phyloP scores from a whole-genome alignment of 37 sponge, comb jelly and placozoan genomes.

The Cladorhizidae sp. region DNA sequence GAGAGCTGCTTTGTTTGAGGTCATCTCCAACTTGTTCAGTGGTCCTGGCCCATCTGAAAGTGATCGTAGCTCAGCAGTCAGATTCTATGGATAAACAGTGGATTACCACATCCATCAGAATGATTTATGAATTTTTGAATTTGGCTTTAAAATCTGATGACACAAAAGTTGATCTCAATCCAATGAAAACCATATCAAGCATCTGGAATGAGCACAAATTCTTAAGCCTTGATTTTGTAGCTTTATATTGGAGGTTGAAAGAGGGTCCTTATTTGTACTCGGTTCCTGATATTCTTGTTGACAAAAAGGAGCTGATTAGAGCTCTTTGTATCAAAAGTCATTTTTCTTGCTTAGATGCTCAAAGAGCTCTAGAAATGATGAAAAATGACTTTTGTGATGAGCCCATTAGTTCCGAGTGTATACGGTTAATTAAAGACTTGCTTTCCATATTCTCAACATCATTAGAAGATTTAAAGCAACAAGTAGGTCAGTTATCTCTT shows the following conservation, averaged over 20 bases:
- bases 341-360: conserved; percentile 32
- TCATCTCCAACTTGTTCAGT: conserved; percentile 18
- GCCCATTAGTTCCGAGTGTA: conserved; percentile 6
- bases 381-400: conserved; percentile 1
- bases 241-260: conserved; percentile 17
- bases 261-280: conserved; percentile 55
- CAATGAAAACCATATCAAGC: background rate
- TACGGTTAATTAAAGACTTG: conserved; percentile 1
- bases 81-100: background rate
- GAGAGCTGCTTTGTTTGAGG: conserved; percentile 1
- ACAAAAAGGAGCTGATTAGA: conserved; percentile 13
- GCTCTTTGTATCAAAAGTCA: conserved; percentile 22
- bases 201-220: conserved; percentile 61
- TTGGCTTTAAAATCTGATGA: background rate
- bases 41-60: conserved; percentile 30
- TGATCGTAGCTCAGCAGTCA: conserved; percentile 11
- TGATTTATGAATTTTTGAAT: conserved; percentile 29
- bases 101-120: background rate
- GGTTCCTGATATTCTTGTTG: conserved; percentile 19
- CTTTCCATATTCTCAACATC: conserved; percentile 1
- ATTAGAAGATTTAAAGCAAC: background rate
- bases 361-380: conserved; percentile 56
- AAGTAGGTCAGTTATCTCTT: background rate
- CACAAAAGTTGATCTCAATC: background rate
- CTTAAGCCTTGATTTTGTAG: conserved; percentile 6